Percentiles rank a stretch among this genome's conserved stretches.
Conservation (phyloP, 2,888 invertebrate species). For the Scrobipalpa costella region DNA sequence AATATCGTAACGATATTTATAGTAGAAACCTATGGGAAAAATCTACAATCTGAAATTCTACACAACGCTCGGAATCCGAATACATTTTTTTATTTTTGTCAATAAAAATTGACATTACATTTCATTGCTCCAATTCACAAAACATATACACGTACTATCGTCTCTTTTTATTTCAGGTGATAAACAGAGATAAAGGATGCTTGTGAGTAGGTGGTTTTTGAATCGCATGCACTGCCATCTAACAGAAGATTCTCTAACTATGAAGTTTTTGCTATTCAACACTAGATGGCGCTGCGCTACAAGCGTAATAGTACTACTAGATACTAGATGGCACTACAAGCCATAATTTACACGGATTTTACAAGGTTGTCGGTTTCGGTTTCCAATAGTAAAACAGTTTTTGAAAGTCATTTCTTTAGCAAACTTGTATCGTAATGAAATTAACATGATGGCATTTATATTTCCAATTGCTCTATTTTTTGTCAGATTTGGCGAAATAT, state of each 20-base stretch:
- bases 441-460: no score
- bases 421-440: no score
- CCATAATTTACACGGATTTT: not conserved
- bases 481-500: no score
- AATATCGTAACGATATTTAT: not conserved
- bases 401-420: no score
- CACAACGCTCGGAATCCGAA: no score
- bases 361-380: no score
- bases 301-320: not conserved
- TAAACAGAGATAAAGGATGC: not conserved
- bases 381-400: not conserved
- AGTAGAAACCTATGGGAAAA: not conserved
- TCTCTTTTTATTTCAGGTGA: not conserved
- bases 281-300: not conserved
- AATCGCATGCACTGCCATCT: not conserved
- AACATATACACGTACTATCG: no score
- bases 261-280: not conserved
- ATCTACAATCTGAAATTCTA: no score
- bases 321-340: conserved; percentile 12
- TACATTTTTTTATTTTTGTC: no score
- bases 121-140: no score
- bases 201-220: not conserved
- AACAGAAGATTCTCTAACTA: no score
- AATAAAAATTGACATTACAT: not conserved
- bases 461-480: no score